These are phyloP conservation scores for Leguminivora glycinivorella DNA, from an alignment of 1,140 invertebrate genomes.

Conservation along the genomic window DNA sequence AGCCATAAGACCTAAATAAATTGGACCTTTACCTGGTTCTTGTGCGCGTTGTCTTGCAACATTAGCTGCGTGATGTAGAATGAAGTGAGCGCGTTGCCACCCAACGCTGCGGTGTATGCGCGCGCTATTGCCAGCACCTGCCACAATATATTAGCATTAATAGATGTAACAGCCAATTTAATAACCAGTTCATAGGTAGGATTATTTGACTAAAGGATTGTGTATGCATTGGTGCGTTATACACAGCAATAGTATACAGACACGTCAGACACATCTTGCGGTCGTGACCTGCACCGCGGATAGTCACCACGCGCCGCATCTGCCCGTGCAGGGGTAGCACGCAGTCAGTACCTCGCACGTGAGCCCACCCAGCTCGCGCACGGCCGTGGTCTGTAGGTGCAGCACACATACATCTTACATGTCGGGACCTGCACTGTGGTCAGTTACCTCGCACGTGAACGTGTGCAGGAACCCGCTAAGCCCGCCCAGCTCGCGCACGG, in stretches of 20 bases:
- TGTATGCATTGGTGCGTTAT: no score
- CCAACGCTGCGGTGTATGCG: conserved; percentile 95
- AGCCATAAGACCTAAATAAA: no score
- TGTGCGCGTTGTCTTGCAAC: conserved; percentile 94
- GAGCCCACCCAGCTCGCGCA: conserved; percentile 93
- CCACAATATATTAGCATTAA: conserved; percentile 10
- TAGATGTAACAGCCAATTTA: neutral
- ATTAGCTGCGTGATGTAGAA: conserved; percentile 96
- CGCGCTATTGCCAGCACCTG: conserved; percentile 90
- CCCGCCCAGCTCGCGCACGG: conserved; percentile 93
- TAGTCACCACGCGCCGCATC: no score
- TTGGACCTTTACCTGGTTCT: conserved; percentile 90
- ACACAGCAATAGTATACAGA: no score
- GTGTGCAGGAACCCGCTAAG: conserved; percentile 94
- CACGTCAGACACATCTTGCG: no score
- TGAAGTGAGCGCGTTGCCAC: conserved; percentile 96
- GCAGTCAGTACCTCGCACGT: conserved; percentile 86
- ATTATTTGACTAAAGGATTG: no score
- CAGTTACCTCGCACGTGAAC: conserved; percentile 90
- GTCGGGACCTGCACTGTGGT: conserved; percentile 82
- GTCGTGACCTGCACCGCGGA: no score
- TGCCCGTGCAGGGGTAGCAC: no score
- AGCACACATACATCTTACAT: no score
- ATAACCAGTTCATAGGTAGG: no score
- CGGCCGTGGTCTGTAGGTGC: conserved; percentile 95